These are phyloP conservation scores for Watsonalla cultraria DNA, from an alignment of 2,888 invertebrate genomes.

Conservation along the genomic window DNA sequence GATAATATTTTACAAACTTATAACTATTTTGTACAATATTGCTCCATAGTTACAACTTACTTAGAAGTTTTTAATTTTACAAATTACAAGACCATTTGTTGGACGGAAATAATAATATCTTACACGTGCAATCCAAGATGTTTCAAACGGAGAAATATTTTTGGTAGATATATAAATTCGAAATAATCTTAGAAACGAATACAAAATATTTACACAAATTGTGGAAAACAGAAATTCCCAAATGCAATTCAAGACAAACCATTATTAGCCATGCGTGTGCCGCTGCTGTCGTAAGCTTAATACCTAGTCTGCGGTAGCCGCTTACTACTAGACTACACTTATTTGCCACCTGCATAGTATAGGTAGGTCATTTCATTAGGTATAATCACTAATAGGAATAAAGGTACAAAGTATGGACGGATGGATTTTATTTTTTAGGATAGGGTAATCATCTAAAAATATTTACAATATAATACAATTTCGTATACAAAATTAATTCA, in stretches of 20 bases:
- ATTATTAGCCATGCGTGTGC: no score
- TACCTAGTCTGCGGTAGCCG: no score
- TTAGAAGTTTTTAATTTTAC: neutral
- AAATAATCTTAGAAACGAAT: neutral
- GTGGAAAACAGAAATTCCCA: no score
- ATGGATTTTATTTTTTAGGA: neutral
- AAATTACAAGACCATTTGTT: neutral
- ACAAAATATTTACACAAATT: no score
- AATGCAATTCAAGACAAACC: no score
- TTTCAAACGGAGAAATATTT: no score
- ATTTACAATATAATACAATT: slow-evolving; percentile 21
- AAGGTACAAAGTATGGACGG: neutral
- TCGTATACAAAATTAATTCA: slow-evolving; percentile 1
- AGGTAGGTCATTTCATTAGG: no score
- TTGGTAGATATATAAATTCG: neutral
- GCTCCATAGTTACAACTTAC: slow-evolving; percentile 13
- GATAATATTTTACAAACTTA: slow-evolving; percentile 22
- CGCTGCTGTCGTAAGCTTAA: neutral
- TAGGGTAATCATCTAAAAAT: slow-evolving; percentile 10
- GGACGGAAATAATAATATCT: slow-evolving; percentile 6
- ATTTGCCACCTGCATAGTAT: no score
- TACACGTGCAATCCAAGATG: neutral
- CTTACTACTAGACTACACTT: no score
- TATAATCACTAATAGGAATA: neutral
- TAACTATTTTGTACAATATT: slow-evolving; percentile 32